These are phyloP conservation scores for Oryzias celebensis DNA, from an alignment of 2,113 vertebrate species.

Conservation along the genomic window DNA sequence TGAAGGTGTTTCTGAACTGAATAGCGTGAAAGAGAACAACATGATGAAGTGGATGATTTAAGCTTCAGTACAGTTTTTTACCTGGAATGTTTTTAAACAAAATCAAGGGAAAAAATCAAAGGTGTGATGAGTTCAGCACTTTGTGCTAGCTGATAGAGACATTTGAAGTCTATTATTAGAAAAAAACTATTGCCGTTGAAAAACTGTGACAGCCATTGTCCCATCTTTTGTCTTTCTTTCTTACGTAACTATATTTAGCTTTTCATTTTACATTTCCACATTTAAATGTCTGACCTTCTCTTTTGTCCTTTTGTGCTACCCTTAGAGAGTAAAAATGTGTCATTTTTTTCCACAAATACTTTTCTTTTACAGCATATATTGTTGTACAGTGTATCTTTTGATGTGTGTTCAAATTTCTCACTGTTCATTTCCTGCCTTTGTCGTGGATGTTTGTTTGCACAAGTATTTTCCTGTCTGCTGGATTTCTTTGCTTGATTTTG, in stretches of 20 bases:
- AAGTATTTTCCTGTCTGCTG: background rate
- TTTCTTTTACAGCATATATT: too few species aligned
- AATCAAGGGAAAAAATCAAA: background rate
- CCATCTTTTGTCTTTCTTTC: too few species aligned
- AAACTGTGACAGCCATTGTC: too few species aligned
- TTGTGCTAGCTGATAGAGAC: constrained; percentile 23
- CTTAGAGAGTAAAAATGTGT: background rate
- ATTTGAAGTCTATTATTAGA: background rate
- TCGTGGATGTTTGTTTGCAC: constrained; percentile 8
- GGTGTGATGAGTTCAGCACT: background rate
- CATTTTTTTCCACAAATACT: too few species aligned
- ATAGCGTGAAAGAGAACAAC: constrained; percentile 13
- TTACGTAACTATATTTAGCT: too few species aligned
- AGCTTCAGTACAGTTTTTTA: constrained; percentile 17
- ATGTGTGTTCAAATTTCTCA: constrained; percentile 3
- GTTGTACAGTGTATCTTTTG: background rate
- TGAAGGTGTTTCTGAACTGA: constrained; percentile 42
- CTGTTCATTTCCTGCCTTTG: constrained; percentile 5
- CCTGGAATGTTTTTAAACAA: background rate
- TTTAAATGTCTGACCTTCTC: too few species aligned
- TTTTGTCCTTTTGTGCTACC: background rate
- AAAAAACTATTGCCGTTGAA: too few species aligned
- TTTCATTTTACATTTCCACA: too few species aligned
- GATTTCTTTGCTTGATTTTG: constrained; percentile 10
- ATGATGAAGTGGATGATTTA: constrained; percentile 2